Evolutionary conservation across 2,113 vertebrate species (phyloP).

Genomic region (Toxotes jaculatrix): DNA sequence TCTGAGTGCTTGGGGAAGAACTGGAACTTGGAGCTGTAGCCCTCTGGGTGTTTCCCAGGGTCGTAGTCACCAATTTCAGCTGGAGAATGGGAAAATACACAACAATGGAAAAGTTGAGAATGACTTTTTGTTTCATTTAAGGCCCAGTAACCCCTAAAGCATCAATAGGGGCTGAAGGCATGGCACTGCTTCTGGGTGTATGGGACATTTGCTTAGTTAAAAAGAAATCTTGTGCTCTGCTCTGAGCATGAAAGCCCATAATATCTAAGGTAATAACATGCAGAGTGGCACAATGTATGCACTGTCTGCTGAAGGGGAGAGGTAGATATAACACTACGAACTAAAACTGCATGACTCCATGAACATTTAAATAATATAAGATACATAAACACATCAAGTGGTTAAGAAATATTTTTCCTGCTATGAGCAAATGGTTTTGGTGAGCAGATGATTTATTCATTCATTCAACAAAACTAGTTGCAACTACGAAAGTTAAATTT

Average conservation of each 20-base stretch:
- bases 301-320: background rate
- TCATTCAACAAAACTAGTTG: background rate
- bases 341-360: background rate
- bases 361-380: background rate
- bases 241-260: background rate
- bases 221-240: no score
- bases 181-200: background rate
- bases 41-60: slow-evolving; percentile 95
- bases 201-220: background rate
- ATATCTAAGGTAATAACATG: background rate
- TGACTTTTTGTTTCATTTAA: background rate
- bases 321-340: background rate
- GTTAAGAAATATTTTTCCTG: background rate
- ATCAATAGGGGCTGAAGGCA: background rate
- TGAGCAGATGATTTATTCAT: background rate
- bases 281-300: background rate
- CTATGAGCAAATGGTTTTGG: background rate
- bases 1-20: slow-evolving; percentile 98
- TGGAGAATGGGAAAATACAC: slow-evolving; percentile 58
- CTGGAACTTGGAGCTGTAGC: slow-evolving; percentile 99
- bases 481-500: background rate
- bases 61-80: slow-evolving; percentile 98
- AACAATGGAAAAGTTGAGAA: background rate
- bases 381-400: slow-evolving; percentile 12
- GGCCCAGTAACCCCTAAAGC: background rate